Conservation (phyloP, 2,888 invertebrate genomes). For the Ophioninae sp. region DNA sequence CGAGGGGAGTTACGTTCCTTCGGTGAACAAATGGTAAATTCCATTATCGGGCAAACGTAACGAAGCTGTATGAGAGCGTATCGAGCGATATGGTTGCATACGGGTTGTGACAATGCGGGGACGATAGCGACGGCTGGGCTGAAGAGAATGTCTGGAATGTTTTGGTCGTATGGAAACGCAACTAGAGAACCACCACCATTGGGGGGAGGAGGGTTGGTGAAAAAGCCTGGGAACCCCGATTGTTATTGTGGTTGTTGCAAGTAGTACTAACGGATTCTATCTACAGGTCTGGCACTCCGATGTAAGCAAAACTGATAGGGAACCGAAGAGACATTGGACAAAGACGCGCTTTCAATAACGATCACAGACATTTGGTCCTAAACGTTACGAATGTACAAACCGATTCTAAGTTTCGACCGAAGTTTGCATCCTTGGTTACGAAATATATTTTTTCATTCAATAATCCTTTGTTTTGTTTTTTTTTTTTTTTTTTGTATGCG, state of each 20-base stretch:
- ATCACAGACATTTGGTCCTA: slow-evolving; percentile 33
- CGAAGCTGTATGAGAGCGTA: background rate
- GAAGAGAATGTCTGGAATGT: background rate
- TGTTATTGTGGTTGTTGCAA: slow-evolving; percentile 37
- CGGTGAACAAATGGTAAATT: slow-evolving; percentile 40
- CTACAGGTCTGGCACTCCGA: background rate
- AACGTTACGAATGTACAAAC: background rate
- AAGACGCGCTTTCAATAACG: background rate
- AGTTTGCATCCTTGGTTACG: background rate
- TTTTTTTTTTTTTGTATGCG: no score
- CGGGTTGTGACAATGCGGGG: background rate
- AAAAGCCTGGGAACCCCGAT: slow-evolving; percentile 38
- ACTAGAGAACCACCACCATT: slow-evolving; percentile 10
- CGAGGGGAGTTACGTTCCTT: background rate
- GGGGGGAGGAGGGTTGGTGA: background rate
- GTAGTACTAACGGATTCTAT: slow-evolving; percentile 40
- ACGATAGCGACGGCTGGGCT: background rate
- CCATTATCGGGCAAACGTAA: slow-evolving; percentile 44
- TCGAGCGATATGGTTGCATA: slow-evolving; percentile 3
- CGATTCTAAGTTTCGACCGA: no score
- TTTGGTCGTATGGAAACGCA: background rate
- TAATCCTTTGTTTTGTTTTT: no score
- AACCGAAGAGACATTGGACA: slow-evolving; percentile 29
- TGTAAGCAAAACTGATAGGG: slow-evolving; percentile 3
- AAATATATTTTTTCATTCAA: background rate